A percentile compares a stretch with the other conserved stretches of the same genome.
Evolutionary conservation across 1,140 invertebrate species (phyloP).

Genomic region (Bombus waltoni): DNA sequence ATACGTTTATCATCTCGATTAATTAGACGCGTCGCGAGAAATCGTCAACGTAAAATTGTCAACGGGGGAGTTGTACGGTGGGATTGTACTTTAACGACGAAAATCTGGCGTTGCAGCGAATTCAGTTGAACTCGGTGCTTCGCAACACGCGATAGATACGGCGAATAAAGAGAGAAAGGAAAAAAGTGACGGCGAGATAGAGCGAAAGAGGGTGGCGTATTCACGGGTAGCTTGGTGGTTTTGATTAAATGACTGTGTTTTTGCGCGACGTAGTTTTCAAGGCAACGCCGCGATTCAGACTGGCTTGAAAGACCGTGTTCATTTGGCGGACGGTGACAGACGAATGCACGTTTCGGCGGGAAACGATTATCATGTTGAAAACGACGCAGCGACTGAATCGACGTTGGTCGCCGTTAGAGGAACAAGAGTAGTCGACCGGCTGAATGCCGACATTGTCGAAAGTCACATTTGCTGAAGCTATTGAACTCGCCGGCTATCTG

Average conservation of each 20-base stretch:
- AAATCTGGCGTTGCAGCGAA: background rate
- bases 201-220: background rate
- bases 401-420: constrained; percentile 27
- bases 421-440: constrained; percentile 40
- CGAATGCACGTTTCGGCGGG: constrained; percentile 30
- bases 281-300: constrained; percentile 14
- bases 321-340: constrained; percentile 22
- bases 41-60: constrained; percentile 26
- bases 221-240: background rate
- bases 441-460: constrained; percentile 53
- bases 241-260: constrained; percentile 41
- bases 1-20: constrained; percentile 50
- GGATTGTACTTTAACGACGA: background rate
- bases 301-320: background rate
- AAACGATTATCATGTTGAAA: constrained; percentile 59
- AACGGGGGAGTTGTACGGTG: background rate
- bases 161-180: background rate
- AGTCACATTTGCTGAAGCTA: constrained; percentile 38
- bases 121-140: background rate
- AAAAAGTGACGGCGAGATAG: background rate
- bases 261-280: constrained; percentile 38
- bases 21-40: constrained; percentile 26
- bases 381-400: constrained; percentile 43
- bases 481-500: constrained; percentile 57
- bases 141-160: background rate